These are phyloP conservation scores for Oxyscelio sp. DNA, from an alignment of 2,888 invertebrate genomes.

Conservation along the genomic window DNA sequence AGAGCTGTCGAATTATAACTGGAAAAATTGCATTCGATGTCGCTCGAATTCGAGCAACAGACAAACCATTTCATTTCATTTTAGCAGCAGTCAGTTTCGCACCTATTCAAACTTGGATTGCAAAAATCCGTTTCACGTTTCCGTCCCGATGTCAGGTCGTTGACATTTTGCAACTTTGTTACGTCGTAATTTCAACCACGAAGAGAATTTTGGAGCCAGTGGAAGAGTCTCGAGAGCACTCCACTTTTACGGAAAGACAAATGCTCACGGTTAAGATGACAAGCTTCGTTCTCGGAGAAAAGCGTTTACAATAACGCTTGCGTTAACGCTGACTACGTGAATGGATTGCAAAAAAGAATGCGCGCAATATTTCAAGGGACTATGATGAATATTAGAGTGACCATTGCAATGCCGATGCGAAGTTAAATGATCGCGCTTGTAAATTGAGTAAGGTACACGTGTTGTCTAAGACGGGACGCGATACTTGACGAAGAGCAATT, in stretches of 20 bases:
- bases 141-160: constrained; percentile 47
- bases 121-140: constrained; percentile 10
- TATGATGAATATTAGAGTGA: constrained; percentile 44
- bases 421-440: constrained; percentile 17
- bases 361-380: constrained; percentile 19
- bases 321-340: constrained; percentile 45
- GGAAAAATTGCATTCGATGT: neutral
- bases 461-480: no score
- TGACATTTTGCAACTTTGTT: constrained; percentile 59
- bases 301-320: constrained; percentile 50
- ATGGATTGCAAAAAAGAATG: constrained; percentile 19
- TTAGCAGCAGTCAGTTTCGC: constrained; percentile 1
- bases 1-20: constrained; percentile 42
- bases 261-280: constrained; percentile 53
- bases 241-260: constrained; percentile 47
- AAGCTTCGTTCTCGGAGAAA: constrained; percentile 35
- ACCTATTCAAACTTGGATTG: constrained; percentile 43
- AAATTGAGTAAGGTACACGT: no score
- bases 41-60: neutral
- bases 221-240: constrained; percentile 14
- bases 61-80: constrained; percentile 23
- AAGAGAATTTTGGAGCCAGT: constrained; percentile 48
- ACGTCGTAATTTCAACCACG: constrained; percentile 58
- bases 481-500: no score
- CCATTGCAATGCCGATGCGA: constrained; percentile 35